phyloP scores from a whole-genome alignment of 2,113 vertebrate species.

The Pyrgilauda ruficollis region DNA sequence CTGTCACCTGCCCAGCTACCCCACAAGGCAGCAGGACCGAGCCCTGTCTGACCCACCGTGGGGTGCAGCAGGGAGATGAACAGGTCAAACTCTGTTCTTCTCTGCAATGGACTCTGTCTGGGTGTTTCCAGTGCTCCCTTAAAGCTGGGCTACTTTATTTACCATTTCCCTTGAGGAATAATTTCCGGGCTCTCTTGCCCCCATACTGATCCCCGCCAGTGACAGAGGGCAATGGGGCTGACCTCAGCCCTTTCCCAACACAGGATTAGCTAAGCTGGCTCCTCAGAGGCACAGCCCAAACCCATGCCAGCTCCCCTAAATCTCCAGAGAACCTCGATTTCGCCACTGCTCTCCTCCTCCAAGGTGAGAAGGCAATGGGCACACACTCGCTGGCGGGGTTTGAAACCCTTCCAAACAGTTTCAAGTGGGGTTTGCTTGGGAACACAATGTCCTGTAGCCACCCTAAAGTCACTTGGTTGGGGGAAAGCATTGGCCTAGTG shows the following conservation, averaged over 20 bases:
- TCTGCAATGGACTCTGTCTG: not conserved
- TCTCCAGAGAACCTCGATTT: not conserved
- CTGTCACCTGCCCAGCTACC: not conserved
- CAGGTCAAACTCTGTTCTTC: fast-evolving
- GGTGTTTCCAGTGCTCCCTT: not conserved
- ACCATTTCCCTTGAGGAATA: not conserved
- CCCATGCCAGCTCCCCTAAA: not conserved
- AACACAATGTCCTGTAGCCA: not conserved
- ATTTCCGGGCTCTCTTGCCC: not conserved
- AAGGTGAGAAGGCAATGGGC: not conserved
- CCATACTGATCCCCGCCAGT: not conserved
- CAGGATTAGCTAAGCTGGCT: not conserved
- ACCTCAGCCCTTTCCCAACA: not conserved
- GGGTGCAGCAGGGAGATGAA: not conserved
- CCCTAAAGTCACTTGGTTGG: not conserved
- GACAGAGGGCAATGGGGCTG: not conserved
- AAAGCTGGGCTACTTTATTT: not conserved
- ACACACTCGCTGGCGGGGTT: fast-evolving
- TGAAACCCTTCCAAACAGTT: not conserved
- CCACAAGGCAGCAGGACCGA: not conserved
- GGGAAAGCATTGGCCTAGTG: not conserved
- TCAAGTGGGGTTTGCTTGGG: not conserved
- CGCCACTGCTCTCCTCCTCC: not conserved
- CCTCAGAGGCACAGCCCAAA: not conserved
- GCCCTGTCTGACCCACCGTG: fast-evolving